Evolutionary conservation across 1,140 invertebrate species (phyloP).

Genomic region (Phortica variegata): DNA sequence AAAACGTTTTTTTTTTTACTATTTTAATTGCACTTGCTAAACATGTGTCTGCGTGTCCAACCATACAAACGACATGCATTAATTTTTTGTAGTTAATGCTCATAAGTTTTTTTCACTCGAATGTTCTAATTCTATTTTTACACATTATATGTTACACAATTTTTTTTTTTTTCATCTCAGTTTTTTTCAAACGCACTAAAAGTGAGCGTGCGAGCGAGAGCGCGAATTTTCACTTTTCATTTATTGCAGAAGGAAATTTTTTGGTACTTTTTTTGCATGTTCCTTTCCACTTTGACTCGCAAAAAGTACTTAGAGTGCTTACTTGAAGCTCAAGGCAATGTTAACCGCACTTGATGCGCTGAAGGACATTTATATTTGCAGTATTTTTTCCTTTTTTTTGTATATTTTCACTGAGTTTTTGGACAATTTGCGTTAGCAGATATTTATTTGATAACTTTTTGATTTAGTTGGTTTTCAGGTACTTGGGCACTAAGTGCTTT

Average conservation of each 20-base stretch:
- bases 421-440: background rate
- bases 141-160: conserved; percentile 27
- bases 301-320: no score
- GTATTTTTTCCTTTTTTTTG: background rate
- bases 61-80: no score
- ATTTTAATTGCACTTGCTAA: no score
- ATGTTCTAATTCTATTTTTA: conserved; percentile 26
- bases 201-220: conserved; percentile 1
- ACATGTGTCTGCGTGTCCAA: no score
- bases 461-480: background rate
- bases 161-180: no score
- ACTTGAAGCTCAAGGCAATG: no score
- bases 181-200: no score
- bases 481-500: background rate
- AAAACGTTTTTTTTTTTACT: no score
- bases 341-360: background rate
- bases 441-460: background rate
- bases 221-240: background rate
- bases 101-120: conserved; percentile 10
- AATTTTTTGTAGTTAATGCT: conserved; percentile 26
- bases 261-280: background rate
- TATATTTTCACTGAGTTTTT: background rate
- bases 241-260: background rate
- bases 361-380: background rate
- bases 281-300: no score